Evolutionary conservation across 2,888 invertebrate species (phyloP).

Genomic region (Patella caerulea): DNA sequence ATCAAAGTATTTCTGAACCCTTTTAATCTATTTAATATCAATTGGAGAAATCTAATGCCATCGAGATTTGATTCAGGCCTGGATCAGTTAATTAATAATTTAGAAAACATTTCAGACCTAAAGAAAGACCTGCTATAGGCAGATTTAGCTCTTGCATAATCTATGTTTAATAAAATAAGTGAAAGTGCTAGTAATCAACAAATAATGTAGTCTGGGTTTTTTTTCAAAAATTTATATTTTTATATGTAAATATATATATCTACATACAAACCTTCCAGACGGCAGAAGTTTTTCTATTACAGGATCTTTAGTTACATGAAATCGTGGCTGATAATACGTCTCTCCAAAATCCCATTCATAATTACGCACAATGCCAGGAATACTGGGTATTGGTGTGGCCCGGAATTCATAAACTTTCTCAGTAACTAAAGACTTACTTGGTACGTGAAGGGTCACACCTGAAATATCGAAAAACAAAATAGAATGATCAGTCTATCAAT

Average conservation of each 20-base stretch:
- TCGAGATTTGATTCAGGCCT: too few species aligned
- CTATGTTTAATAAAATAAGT: too few species aligned
- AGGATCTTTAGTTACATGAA: neutral
- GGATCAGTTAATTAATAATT: too few species aligned
- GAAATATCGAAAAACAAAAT: slow-evolving; percentile 13
- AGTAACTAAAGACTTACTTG: slow-evolving; percentile 27
- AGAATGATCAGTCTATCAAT: neutral
- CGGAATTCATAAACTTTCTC: slow-evolving; percentile 33
- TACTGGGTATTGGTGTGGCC: slow-evolving; percentile 31
- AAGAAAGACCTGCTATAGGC: too few species aligned
- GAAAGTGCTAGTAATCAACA: too few species aligned
- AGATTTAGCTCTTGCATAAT: too few species aligned
- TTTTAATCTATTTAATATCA: too few species aligned
- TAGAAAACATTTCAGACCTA: too few species aligned
- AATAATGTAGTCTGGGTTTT: too few species aligned
- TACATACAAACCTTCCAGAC: neutral
- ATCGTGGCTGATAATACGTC: neutral
- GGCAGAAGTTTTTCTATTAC: neutral
- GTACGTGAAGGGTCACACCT: slow-evolving; percentile 44
- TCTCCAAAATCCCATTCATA: slow-evolving; percentile 33
- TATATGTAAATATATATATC: neutral
- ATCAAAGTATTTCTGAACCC: too few species aligned
- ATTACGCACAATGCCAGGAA: slow-evolving; percentile 27
- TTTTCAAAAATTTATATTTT: too few species aligned
- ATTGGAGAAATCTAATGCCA: too few species aligned